Percentiles rank a stretch among this genome's conserved stretches.
Conservation (phyloP, 2,113 vertebrate genomes). For the Orcinus orca region DNA sequence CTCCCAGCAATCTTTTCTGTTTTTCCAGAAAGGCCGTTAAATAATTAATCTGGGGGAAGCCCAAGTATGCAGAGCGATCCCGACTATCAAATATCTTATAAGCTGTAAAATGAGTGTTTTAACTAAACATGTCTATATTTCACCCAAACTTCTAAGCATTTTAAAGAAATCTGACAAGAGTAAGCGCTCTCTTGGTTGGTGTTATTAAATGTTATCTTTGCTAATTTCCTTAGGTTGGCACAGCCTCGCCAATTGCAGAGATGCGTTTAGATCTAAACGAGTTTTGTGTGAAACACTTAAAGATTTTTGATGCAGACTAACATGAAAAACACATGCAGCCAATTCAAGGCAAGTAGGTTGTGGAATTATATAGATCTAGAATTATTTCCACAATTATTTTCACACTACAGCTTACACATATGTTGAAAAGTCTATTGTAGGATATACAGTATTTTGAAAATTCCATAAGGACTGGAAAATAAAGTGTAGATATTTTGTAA, state of each 20-base stretch:
- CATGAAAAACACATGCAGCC: slow-evolving; percentile 67
- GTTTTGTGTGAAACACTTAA: slow-evolving; percentile 64
- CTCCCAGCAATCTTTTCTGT: neutral
- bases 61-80: neutral
- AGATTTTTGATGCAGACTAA: slow-evolving; percentile 59
- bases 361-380: slow-evolving; percentile 76
- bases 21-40: neutral
- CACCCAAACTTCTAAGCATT: slow-evolving; percentile 25
- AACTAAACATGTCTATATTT: slow-evolving; percentile 35
- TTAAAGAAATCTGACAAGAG: slow-evolving; percentile 34
- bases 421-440: slow-evolving; percentile 76
- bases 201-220: slow-evolving; percentile 67
- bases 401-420: slow-evolving; percentile 70
- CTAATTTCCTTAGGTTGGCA: slow-evolving; percentile 66
- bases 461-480: slow-evolving; percentile 79
- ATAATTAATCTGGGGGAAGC: neutral
- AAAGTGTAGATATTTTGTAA: slow-evolving; percentile 77
- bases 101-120: neutral
- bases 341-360: slow-evolving; percentile 73
- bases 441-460: slow-evolving; percentile 79
- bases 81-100: neutral
- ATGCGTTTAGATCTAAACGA: slow-evolving; percentile 49
- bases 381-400: slow-evolving; percentile 78
- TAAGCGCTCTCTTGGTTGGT: neutral
- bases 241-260: slow-evolving; percentile 31